Percentiles rank a stretch among this genome's conserved stretches.
phyloP scores from a whole-genome alignment of 2,797 vertebrate species.

The Tympanoctomys barrerae region DNA sequence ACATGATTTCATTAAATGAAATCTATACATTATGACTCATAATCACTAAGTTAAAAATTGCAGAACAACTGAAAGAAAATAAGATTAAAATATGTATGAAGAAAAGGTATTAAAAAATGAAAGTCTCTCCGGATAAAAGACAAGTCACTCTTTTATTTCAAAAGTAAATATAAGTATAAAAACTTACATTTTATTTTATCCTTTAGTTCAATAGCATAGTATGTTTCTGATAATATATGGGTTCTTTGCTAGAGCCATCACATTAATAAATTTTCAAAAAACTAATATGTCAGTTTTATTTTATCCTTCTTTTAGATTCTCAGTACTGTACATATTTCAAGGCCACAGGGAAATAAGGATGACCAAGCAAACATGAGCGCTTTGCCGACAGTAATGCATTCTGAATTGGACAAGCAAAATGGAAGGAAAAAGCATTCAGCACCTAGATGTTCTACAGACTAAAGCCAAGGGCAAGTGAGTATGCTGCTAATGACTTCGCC shows the following conservation, averaged over 20 bases:
- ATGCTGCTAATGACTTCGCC: neutral
- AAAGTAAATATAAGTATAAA: neutral
- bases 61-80: neutral
- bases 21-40: neutral
- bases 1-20: neutral
- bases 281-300: neutral
- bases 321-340: neutral
- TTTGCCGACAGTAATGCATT: neutral
- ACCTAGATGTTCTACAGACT: neutral
- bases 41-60: neutral
- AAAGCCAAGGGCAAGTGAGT: neutral
- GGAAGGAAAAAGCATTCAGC: neutral
- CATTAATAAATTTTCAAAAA: neutral
- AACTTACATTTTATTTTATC: neutral
- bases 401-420: neutral
- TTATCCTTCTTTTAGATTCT: neutral
- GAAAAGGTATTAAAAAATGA: neutral
- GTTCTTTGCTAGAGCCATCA: neutral
- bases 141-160: neutral
- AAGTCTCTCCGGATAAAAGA: neutral
- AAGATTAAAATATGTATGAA: neutral
- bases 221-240: neutral
- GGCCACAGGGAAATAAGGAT: neutral
- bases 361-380: neutral
- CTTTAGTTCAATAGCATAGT: neutral